These are phyloP conservation scores for Cyanistes caeruleus DNA, from an alignment of 2,113 vertebrate genomes.

Conservation along the genomic window DNA sequence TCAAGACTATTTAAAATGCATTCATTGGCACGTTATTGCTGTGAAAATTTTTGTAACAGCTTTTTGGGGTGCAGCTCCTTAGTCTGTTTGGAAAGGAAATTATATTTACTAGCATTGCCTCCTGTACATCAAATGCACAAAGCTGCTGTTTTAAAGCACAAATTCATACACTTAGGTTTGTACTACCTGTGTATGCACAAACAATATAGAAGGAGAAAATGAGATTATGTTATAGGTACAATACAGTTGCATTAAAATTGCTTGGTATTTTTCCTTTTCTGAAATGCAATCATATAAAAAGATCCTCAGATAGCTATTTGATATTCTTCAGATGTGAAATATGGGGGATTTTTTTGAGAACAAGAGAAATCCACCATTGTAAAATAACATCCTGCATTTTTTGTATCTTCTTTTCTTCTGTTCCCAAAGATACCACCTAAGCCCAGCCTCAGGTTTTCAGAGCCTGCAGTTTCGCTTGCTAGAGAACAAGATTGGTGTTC, in stretches of 20 bases:
- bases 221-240: neutral
- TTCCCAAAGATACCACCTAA: constrained; percentile 84
- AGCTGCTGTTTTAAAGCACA: neutral
- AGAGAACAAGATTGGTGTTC: constrained; percentile 95
- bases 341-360: neutral
- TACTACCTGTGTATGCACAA: neutral
- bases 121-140: neutral
- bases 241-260: neutral
- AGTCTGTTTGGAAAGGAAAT: neutral
- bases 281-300: neutral
- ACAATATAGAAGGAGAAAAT: neutral
- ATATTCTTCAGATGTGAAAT: neutral
- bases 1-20: neutral
- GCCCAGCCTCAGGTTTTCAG: constrained; percentile 93
- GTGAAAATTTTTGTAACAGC: neutral
- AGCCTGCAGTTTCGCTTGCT: constrained; percentile 93
- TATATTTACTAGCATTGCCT: fast-evolving
- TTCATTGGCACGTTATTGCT: neutral
- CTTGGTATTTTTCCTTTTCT: neutral
- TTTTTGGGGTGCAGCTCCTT: neutral
- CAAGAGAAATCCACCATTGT: neutral
- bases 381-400: neutral
- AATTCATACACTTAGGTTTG: neutral
- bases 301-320: neutral
- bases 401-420: neutral